Evolutionary conservation across 2,888 invertebrate species (phyloP).

Genomic region (Melanostoma mellinum): DNA sequence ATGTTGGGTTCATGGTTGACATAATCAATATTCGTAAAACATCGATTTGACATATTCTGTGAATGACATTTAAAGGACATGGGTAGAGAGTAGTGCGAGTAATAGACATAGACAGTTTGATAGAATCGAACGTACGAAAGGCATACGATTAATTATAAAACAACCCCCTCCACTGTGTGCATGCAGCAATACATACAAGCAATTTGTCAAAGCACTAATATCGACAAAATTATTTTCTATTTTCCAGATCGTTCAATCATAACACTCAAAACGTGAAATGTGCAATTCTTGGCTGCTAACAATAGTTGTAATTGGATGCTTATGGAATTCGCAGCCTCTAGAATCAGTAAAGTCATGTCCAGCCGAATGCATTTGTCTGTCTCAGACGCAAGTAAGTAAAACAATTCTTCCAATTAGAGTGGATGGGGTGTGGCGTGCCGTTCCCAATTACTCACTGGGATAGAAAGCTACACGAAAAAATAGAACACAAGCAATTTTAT

Average conservation of each 20-base stretch:
- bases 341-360: constrained; percentile 87
- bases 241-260: constrained; percentile 60
- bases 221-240: constrained; percentile 1
- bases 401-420: constrained; percentile 34
- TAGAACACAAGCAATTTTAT: constrained; percentile 34
- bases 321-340: constrained; percentile 81
- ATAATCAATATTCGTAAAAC: constrained; percentile 44
- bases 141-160: not conserved
- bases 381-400: constrained; percentile 90
- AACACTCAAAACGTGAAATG: constrained; percentile 80
- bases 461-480: constrained; percentile 25
- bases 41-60: constrained; percentile 38
- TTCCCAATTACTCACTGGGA: constrained; percentile 51
- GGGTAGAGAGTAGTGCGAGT: not conserved
- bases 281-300: constrained; percentile 82
- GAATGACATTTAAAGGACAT: constrained; percentile 34
- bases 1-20: constrained; percentile 15
- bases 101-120: too few species aligned
- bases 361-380: constrained; percentile 92
- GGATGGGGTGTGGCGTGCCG: constrained; percentile 21
- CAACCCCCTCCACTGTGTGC: not conserved
- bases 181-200: too few species aligned
- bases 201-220: too few species aligned
- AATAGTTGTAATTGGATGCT: constrained; percentile 82
- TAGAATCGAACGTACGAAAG: too few species aligned